phyloP scores from a whole-genome alignment of 2,797 vertebrate genomes.

The Rhabdomys pumilio region DNA sequence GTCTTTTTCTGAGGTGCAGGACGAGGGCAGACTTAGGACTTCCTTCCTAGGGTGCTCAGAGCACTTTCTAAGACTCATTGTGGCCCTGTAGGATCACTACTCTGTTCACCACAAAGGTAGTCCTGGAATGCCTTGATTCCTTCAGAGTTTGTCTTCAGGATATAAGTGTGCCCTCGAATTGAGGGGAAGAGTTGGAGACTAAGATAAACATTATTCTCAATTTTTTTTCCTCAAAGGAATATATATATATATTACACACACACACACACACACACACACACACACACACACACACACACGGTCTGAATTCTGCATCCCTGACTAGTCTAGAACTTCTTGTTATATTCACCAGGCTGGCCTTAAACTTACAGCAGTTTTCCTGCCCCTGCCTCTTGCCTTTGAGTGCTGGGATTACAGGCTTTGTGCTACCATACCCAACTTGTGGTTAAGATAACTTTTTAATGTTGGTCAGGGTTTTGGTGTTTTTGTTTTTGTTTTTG shows the following conservation, averaged over 20 bases:
- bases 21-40: neutral
- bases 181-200: neutral
- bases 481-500: neutral
- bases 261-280: no score
- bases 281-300: no score
- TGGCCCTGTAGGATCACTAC: neutral
- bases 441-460: neutral
- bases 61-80: neutral
- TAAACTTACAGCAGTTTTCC: neutral
- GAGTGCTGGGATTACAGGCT: neutral
- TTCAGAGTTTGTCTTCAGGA: slow-evolving; percentile 4
- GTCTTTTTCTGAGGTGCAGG: neutral
- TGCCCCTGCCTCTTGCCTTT: neutral
- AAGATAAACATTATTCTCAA: neutral
- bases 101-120: neutral
- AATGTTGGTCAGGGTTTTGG: neutral
- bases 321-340: neutral
- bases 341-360: neutral
- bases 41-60: neutral
- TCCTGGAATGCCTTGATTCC: neutral
- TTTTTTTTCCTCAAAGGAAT: no score
- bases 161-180: neutral
- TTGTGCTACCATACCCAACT: neutral
- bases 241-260: no score
- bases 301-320: neutral